These are phyloP conservation scores for Rhynchophorus ferrugineus DNA, from an alignment of 1,140 invertebrate species.

Conservation along the genomic window DNA sequence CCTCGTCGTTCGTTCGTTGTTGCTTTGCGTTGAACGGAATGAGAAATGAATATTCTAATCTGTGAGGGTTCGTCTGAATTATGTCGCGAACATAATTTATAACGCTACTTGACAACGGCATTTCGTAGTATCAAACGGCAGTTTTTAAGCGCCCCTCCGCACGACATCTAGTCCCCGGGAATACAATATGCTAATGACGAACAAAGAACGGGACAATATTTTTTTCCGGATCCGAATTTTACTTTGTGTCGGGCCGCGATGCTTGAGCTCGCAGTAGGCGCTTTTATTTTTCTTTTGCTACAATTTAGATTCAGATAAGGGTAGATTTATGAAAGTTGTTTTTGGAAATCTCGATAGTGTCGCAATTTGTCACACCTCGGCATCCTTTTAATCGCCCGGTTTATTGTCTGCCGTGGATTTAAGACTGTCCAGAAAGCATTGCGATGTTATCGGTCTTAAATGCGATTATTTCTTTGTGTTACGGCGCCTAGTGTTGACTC, in stretches of 20 bases:
- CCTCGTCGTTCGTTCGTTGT: neutral
- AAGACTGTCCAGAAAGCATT: no score
- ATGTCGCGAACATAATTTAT: conserved; percentile 5
- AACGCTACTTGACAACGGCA: conserved; percentile 4
- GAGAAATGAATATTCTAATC: neutral
- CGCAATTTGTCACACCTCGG: no score
- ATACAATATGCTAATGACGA: neutral
- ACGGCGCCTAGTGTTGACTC: no score
- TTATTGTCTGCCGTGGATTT: no score
- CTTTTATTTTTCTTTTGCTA: neutral
- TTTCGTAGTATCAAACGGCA: conserved; percentile 2
- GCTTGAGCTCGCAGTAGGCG: neutral
- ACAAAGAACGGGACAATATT: neutral
- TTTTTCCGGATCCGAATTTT: neutral
- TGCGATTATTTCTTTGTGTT: no score
- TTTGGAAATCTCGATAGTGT: no score
- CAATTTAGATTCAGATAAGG: neutral
- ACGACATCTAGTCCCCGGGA: neutral
- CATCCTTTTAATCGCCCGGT: no score
- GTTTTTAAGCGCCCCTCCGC: conserved; percentile 3
- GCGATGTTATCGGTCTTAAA: no score
- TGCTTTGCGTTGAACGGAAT: neutral
- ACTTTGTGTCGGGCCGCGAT: no score
- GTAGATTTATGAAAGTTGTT: neutral
- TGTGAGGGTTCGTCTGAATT: neutral